phyloP scores from a whole-genome alignment of 2,888 invertebrate species.

The Agriopis aurantiaria region DNA sequence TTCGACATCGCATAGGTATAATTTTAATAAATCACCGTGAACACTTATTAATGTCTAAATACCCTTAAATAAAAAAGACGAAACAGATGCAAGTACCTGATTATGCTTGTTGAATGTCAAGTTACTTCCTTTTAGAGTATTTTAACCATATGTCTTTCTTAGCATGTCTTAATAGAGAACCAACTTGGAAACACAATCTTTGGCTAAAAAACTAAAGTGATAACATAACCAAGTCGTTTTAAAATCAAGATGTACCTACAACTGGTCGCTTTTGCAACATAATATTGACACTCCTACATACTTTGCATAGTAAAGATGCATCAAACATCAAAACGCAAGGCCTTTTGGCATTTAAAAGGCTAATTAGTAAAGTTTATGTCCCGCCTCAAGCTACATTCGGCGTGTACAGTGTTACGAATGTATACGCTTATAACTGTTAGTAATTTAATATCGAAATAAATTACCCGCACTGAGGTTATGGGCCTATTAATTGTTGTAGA shows the following conservation, averaged over 20 bases:
- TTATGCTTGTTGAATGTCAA: slow-evolving; percentile 27
- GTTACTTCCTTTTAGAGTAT: slow-evolving; percentile 18
- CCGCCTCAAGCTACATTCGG: slow-evolving; percentile 52
- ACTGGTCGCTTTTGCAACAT: slow-evolving; percentile 18
- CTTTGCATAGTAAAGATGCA: slow-evolving; percentile 30
- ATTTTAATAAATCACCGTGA: not conserved
- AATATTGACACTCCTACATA: slow-evolving; percentile 29
- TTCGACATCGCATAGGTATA: not conserved
- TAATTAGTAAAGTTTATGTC: slow-evolving; percentile 54
- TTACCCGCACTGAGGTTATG: slow-evolving; percentile 3
- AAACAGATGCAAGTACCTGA: slow-evolving; percentile 20
- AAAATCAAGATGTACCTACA: slow-evolving; percentile 2
- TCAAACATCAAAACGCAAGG: slow-evolving; percentile 42
- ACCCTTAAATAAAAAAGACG: slow-evolving; percentile 1
- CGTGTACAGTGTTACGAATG: slow-evolving; percentile 20
- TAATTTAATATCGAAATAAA: slow-evolving; percentile 12
- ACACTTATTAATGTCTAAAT: not conserved
- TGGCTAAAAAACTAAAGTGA: not conserved
- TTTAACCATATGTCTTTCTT: slow-evolving; percentile 10
- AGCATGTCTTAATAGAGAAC: slow-evolving; percentile 9
- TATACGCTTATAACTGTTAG: not conserved
- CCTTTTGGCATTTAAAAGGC: slow-evolving; percentile 53
- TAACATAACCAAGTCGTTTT: not conserved
- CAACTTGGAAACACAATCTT: not conserved
- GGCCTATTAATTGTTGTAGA: slow-evolving; percentile 13